A percentile compares a stretch with the other conserved stretches of the same genome.
These are phyloP conservation scores for Synaphobranchus kaupii DNA, from an alignment of 2,797 vertebrate species.

Conservation along the genomic window DNA sequence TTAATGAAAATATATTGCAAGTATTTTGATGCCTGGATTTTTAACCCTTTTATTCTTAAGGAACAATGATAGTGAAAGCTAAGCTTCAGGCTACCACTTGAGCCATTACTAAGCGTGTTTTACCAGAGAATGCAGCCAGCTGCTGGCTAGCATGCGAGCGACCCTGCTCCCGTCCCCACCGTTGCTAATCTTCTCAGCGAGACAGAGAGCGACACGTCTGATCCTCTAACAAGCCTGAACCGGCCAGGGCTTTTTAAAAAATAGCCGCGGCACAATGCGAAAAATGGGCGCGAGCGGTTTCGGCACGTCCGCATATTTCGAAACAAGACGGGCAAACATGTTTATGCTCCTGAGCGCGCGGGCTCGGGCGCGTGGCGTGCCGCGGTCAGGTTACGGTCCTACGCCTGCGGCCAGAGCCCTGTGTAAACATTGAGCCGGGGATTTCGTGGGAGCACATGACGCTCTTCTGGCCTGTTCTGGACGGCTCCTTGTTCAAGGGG, in stretches of 20 bases:
- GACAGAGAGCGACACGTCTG: slow-evolving; percentile 50
- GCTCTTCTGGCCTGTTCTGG: neutral
- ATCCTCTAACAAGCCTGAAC: slow-evolving; percentile 58
- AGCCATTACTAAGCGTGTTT: neutral
- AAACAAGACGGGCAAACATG: slow-evolving; percentile 42
- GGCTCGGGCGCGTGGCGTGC: neutral
- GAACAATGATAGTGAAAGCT: neutral
- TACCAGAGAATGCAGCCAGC: slow-evolving; percentile 41
- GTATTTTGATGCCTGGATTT: neutral
- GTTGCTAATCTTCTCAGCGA: slow-evolving; percentile 61
- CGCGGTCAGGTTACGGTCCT: neutral
- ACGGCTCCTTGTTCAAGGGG: neutral
- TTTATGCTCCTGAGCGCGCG: slow-evolving; percentile 16
- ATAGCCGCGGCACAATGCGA: slow-evolving; percentile 62
- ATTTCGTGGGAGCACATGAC: slow-evolving; percentile 16
- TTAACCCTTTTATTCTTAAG: neutral
- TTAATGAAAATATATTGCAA: neutral
- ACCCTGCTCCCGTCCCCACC: slow-evolving; percentile 32
- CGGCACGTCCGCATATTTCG: slow-evolving; percentile 26
- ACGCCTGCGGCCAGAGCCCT: neutral
- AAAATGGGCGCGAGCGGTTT: slow-evolving; percentile 54
- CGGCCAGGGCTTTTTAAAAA: slow-evolving; percentile 52
- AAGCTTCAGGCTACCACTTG: neutral
- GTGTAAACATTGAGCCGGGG: slow-evolving; percentile 9
- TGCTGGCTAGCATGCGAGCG: slow-evolving; percentile 45